Conservation (phyloP, 2,113 vertebrate genomes). For the Mus pahari region DNA sequence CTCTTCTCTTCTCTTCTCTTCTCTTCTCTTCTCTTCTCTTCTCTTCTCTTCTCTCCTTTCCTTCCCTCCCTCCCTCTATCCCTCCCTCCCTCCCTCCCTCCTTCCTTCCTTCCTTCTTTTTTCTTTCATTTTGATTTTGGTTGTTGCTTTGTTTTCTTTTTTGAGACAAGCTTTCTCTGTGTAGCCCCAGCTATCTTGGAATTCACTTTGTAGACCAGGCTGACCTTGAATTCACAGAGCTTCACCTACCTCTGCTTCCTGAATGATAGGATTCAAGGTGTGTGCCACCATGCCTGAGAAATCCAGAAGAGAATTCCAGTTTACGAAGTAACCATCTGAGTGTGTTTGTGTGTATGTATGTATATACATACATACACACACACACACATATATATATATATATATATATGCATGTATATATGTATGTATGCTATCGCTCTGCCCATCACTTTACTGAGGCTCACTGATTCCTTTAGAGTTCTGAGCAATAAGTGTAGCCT, state of each 20-base stretch:
- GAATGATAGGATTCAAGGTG: too few species aligned
- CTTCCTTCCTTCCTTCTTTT: background rate
- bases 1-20: too few species aligned
- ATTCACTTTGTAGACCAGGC: background rate
- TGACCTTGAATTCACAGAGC: background rate
- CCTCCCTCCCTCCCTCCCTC: too few species aligned
- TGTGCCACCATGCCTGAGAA: too few species aligned
- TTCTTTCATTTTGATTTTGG: background rate
- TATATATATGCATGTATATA: background rate
- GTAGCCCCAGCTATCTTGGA: background rate
- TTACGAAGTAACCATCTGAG: too few species aligned
- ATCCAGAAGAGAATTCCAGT: too few species aligned
- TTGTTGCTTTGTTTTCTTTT: background rate
- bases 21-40: fast-evolving
- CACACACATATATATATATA: fast-evolving
- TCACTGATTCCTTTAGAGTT: background rate
- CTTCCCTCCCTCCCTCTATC: too few species aligned
- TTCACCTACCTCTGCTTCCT: background rate
- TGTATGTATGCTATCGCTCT: background rate
- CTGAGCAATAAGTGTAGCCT: background rate
- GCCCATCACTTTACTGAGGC: background rate
- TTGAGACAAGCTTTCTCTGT: background rate
- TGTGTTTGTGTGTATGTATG: background rate
- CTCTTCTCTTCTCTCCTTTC: fast-evolving
- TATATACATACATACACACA: background rate